phyloP scores from a whole-genome alignment of 2,888 invertebrate species.

The Lymantria dispar region DNA sequence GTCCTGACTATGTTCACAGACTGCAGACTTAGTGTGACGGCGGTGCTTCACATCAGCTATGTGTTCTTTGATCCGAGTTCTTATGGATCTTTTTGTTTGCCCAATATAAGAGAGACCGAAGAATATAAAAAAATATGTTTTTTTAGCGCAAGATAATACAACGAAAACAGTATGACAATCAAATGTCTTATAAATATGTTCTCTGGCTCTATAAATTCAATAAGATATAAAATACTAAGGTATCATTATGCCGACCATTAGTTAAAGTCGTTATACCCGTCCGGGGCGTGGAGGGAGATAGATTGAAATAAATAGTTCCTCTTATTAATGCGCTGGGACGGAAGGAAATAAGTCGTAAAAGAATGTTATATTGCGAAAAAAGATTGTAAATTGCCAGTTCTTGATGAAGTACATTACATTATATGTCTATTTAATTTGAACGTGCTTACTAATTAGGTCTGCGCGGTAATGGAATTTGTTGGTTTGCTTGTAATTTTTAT shows the following conservation, averaged over 20 bases:
- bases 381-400: conserved; percentile 19
- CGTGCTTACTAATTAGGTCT: not conserved
- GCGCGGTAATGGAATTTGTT: too few species aligned
- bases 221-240: conserved; percentile 27
- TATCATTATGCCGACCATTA: conserved; percentile 60
- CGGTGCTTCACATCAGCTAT: too few species aligned
- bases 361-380: conserved; percentile 33
- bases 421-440: conserved; percentile 21
- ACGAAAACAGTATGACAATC: too few species aligned
- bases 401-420: conserved; percentile 21
- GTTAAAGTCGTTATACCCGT: conserved; percentile 52
- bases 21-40: too few species aligned
- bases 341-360: conserved; percentile 42
- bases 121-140: too few species aligned
- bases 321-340: conserved; percentile 46
- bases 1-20: too few species aligned
- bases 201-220: conserved; percentile 2
- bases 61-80: too few species aligned
- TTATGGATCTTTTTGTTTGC: too few species aligned
- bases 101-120: too few species aligned
- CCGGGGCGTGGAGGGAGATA: conserved; percentile 57
- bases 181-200: too few species aligned
- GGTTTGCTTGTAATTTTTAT: too few species aligned
- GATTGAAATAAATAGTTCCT: conserved; percentile 75
- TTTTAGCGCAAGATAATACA: too few species aligned